Evolutionary conservation across 2,113 vertebrate species (phyloP), one percentile per base, ranked within the genome.

Genomic region (Aviceda subcristata): DNA sequence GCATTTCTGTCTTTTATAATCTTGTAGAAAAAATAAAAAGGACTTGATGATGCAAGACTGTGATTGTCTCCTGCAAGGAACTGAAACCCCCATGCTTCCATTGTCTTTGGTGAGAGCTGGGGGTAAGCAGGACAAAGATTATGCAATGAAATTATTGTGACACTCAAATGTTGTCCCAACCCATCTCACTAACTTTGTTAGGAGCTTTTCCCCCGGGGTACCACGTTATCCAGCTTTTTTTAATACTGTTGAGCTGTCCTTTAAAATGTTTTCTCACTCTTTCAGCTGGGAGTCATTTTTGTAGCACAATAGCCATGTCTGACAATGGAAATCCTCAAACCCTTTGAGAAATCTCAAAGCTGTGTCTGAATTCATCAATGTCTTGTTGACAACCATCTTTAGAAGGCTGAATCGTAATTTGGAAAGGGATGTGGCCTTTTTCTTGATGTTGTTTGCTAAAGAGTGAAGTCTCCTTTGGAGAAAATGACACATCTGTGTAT

Each of bases 241-340:
- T 91, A 97, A 95, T 95, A 85, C 89, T 73, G 94, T 95, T 95
- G 94, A 95, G 83, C 77, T 94, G 92, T 91, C 83, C 94, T 95
- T 95, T 90, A 91, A 75, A 90, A 94, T 94, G 86, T 95, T 96
- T 96, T 97, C 95, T 95, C 87, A 91, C 92, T 94, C 93, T 68
- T 95, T 96, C 96, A 96, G 87, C 97, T 97, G 96, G 95, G 93
- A 97, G 91, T 97, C 92, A 95, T 97, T 97, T 96, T 95, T 1
- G 0, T 86, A 97, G 91, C 87, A 97, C 95, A 96, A 97, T 97
- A 85, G 95, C 92, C 92, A 55, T 79, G 90, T 87, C 93, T 97
- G 89, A 95, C 95, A 97, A 97, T 97, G 87, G 95, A 94, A 97
- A 94, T 97, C 89, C 87, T 95, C 93, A 96, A 94, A 91, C 66